Conservation (phyloP, 1,140 invertebrate genomes). For the Trachymyrmex septentrionalis region DNA sequence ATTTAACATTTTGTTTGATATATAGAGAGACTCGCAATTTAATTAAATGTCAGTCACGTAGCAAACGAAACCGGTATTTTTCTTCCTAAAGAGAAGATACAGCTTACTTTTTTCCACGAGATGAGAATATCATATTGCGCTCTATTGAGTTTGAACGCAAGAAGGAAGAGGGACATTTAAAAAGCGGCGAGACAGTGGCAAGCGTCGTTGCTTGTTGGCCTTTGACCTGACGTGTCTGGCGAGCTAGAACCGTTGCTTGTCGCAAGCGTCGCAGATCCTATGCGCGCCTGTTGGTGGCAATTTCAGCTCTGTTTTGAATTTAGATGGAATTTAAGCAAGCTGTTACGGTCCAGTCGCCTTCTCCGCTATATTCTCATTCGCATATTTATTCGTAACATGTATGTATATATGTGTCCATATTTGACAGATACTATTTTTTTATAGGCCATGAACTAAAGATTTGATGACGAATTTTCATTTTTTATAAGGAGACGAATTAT, state of each 20-base stretch:
- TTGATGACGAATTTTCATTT: not conserved
- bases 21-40: conserved; percentile 21
- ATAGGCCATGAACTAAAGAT: not conserved
- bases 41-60: conserved; percentile 41
- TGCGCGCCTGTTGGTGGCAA: conserved; percentile 76
- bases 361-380: not conserved
- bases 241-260: conserved; percentile 37
- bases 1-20: conserved; percentile 23
- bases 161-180: not conserved
- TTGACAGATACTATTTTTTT: not conserved
- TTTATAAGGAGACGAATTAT: too few relatives aligned
- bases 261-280: conserved; percentile 23
- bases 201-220: conserved; percentile 11
- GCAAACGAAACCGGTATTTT: not conserved
- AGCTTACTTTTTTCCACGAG: not conserved
- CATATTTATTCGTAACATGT: not conserved
- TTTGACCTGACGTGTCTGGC: conserved; percentile 39
- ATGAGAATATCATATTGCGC: conserved; percentile 16
- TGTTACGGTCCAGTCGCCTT: conserved; percentile 69
- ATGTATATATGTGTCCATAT: not conserved
- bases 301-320: conserved; percentile 81
- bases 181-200: not conserved
- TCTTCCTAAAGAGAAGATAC: conserved; percentile 6
- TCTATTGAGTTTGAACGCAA: not conserved
- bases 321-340: conserved; percentile 82